Evolutionary conservation across 2,888 invertebrate genomes (phyloP), one percentile per base, ranked within the genome.

Genomic region (Apodemia zela): DNA sequence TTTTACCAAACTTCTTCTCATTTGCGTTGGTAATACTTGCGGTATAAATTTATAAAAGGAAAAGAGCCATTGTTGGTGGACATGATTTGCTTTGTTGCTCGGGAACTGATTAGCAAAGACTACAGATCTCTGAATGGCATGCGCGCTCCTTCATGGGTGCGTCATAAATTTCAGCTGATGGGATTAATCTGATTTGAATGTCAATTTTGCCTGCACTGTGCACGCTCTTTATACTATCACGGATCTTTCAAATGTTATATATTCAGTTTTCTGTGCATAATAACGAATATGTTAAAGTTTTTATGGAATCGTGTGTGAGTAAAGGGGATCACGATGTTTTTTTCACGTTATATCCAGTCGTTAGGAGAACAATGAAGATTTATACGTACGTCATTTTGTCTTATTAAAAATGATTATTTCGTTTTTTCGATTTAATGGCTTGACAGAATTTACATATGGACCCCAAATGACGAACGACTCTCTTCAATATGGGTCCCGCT

Each of bases 171-270:
- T 86, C 81, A 88, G 88, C 89, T 92, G 91, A 91, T 92, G 89
- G 91, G 90, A 88, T 89, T 92, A 90, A 92, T 92, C 92, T 90
- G 92, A 92, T 92, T 91, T 91, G 87, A 83, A 86, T 89, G 89
- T 88, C 89, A 89, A 89, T 87, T 90, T 91, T 84, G 87, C 82
- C 83, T 81, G 80, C 81, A 86, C 85, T 84, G 84, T 82, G 82
- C 81, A 82, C 80, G 80, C 81, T 87, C 80, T 87, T 38, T 87
- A 88, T 84, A 87, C 82, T 82, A 82, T 83, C 82, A 82, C 79
- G 82, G 76, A 75, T 70, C 75, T 74, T 79, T 76, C 73, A 75
- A 76, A 76, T 75, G 75, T 77, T 79, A 75, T 76, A 77, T 78
- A 78, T 75, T 38, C 38, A 38, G 38, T 38, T 38, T 38, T 38